A percentile compares a stretch with the other conserved stretches of the same genome.
phyloP scores from a whole-genome alignment of 2,888 invertebrate species.

The Plemyria rubiginata region DNA sequence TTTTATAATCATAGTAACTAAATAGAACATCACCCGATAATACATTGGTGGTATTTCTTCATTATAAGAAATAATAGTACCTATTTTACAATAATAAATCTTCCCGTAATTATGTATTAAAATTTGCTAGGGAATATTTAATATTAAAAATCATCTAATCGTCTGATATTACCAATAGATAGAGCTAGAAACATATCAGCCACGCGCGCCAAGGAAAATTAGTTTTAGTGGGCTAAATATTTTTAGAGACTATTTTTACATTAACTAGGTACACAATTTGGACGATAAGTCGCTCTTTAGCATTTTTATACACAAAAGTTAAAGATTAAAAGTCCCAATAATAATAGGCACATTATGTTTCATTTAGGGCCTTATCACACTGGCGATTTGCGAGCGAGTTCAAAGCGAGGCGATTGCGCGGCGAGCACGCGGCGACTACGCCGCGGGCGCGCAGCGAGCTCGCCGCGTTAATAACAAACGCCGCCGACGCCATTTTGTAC shows the following conservation, averaged over 20 bases:
- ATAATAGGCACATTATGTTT: too few species aligned
- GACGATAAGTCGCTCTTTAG: not conserved
- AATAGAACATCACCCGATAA: conserved; percentile 19
- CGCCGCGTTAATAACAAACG: too few species aligned
- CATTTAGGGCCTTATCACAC: too few species aligned
- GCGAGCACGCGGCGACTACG: too few species aligned
- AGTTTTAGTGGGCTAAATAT: not conserved
- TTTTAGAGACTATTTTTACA: not conserved
- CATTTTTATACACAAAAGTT: not conserved
- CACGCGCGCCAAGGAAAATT: not conserved
- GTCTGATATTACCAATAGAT: not conserved
- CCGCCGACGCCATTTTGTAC: too few species aligned
- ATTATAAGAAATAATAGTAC: conserved; percentile 9
- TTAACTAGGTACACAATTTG: not conserved
- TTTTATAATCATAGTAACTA: conserved; percentile 14
- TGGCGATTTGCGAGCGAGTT: too few species aligned
- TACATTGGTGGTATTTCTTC: conserved; percentile 26
- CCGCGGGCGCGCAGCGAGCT: too few species aligned
- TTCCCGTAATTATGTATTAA: too few species aligned
- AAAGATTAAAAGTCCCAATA: not conserved
- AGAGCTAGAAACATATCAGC: not conserved
- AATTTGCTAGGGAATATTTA: not conserved
- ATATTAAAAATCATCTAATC: not conserved
- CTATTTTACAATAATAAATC: too few species aligned
- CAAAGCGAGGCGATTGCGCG: too few species aligned